Percentiles rank a stretch among this genome's conserved stretches.
Evolutionary conservation across 2,113 vertebrate genomes (phyloP).

Genomic region (Astur gentilis): DNA sequence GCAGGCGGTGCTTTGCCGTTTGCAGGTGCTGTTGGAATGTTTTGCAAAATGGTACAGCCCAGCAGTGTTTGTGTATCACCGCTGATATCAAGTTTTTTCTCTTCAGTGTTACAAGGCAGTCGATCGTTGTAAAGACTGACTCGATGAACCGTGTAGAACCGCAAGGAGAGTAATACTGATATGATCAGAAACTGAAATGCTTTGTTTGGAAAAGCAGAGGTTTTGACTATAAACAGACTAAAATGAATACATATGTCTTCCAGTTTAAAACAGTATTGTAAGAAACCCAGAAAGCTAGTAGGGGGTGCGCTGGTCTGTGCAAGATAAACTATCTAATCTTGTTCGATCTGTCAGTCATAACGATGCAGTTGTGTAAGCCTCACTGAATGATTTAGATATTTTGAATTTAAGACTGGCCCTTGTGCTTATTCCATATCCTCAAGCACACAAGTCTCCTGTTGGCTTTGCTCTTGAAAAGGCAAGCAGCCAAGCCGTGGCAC

Average conservation of each 20-base stretch:
- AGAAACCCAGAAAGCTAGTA: not conserved
- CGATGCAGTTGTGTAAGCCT: not conserved
- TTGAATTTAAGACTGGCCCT: not conserved
- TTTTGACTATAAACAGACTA: not conserved
- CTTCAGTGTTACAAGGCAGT: not conserved
- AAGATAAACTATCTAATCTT: not conserved
- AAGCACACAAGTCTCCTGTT: not conserved
- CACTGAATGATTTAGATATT: not conserved
- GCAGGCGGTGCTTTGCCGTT: not conserved
- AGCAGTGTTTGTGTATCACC: not conserved
- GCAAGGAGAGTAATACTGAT: not conserved
- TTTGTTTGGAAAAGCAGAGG: not conserved
- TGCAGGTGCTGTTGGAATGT: not conserved
- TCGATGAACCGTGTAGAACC: fast-evolving
- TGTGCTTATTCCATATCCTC: not conserved
- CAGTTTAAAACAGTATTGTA: not conserved
- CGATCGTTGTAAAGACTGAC: not conserved
- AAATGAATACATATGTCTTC: not conserved
- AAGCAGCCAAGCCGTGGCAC: not conserved
- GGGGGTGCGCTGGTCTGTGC: not conserved
- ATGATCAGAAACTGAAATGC: not conserved
- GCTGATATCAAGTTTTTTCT: not conserved
- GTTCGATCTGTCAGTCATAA: not conserved
- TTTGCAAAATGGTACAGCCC: not conserved
- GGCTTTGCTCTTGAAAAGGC: not conserved